phyloP scores from a whole-genome alignment of 2,888 invertebrate genomes.

The Opisthograptis luteolata region DNA sequence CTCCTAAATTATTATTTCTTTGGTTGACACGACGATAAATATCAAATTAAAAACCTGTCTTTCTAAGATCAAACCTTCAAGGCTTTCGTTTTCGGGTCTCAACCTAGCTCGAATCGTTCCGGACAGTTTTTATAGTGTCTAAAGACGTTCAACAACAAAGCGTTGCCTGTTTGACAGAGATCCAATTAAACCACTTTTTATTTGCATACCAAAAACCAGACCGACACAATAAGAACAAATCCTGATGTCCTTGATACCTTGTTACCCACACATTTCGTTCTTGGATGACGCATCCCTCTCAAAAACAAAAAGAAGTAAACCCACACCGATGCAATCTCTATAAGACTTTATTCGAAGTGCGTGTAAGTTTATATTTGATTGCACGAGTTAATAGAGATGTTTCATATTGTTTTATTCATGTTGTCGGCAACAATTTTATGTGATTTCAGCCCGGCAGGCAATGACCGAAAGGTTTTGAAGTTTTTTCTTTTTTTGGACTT shows the following conservation, averaged over 20 bases:
- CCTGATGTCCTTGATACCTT: slow-evolving; percentile 71
- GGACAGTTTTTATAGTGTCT: too few species aligned
- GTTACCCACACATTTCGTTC: slow-evolving; percentile 69
- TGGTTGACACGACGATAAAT: too few species aligned
- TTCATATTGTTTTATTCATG: slow-evolving; percentile 45
- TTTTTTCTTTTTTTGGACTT: slow-evolving; percentile 46
- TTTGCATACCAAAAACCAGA: slow-evolving; percentile 65
- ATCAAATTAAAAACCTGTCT: too few species aligned
- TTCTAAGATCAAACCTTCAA: too few species aligned
- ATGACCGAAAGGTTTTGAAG: slow-evolving; percentile 48
- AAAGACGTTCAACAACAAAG: slow-evolving; percentile 22
- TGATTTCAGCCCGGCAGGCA: slow-evolving; percentile 53
- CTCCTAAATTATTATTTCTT: too few species aligned
- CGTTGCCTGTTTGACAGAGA: slow-evolving; percentile 33
- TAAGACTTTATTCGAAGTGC: slow-evolving; percentile 27
- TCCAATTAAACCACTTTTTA: slow-evolving; percentile 57
- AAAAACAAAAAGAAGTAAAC: slow-evolving; percentile 38
- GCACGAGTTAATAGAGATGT: slow-evolving; percentile 53
- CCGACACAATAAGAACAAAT: slow-evolving; percentile 57
- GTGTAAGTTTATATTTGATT: slow-evolving; percentile 36
- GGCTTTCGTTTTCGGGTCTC: too few species aligned
- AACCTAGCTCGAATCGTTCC: too few species aligned
- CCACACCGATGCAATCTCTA: slow-evolving; percentile 25
- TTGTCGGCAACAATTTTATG: slow-evolving; percentile 55
- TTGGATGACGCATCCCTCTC: slow-evolving; percentile 63